A percentile compares a stretch with the other conserved stretches of the same genome.
These are phyloP conservation scores for Gasteruption jaculator DNA, from an alignment of 2,888 invertebrate genomes.

Conservation along the genomic window DNA sequence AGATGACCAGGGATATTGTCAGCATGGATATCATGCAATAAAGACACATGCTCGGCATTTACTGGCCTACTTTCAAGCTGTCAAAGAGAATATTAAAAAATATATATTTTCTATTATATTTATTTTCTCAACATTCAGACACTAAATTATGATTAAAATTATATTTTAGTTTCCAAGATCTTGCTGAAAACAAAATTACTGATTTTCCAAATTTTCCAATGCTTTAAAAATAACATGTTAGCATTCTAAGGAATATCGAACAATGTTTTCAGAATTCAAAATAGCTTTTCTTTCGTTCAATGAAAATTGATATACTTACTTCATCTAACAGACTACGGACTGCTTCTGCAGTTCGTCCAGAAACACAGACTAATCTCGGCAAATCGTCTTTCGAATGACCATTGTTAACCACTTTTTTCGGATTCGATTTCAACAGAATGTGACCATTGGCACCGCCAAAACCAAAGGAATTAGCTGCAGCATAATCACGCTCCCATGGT, in stretches of 20 bases:
- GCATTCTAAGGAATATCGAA: too few relatives aligned
- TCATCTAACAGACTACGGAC: conserved; percentile 64
- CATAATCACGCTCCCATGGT: conserved; percentile 66
- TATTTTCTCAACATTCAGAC: too few relatives aligned
- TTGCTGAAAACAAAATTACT: neutral
- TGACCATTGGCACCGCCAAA: conserved; percentile 90
- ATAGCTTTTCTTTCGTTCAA: conserved; percentile 57
- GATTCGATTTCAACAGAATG: conserved; percentile 60
- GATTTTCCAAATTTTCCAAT: too few relatives aligned
- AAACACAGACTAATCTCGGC: conserved; percentile 69
- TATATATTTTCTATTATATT: too few relatives aligned
- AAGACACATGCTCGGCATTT: conserved; percentile 60
- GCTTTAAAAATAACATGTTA: too few relatives aligned
- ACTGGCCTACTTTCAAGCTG: conserved; percentile 56
- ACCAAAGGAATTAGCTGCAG: conserved; percentile 87
- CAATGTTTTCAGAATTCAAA: conserved; percentile 63
- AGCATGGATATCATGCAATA: conserved; percentile 60
- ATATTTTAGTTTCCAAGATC: too few relatives aligned
- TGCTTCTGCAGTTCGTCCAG: conserved; percentile 77
- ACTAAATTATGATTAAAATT: too few relatives aligned
- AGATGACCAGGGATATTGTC: conserved; percentile 60
- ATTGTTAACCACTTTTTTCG: conserved; percentile 60
- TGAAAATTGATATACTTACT: too few relatives aligned
- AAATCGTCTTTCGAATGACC: conserved; percentile 63
- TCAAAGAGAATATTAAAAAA: too few relatives aligned